A percentile compares a stretch with the other conserved stretches of the same genome.
Conservation (phyloP, 64 coral and sea anemone species). For the Hydrozoanthus tunicans region DNA sequence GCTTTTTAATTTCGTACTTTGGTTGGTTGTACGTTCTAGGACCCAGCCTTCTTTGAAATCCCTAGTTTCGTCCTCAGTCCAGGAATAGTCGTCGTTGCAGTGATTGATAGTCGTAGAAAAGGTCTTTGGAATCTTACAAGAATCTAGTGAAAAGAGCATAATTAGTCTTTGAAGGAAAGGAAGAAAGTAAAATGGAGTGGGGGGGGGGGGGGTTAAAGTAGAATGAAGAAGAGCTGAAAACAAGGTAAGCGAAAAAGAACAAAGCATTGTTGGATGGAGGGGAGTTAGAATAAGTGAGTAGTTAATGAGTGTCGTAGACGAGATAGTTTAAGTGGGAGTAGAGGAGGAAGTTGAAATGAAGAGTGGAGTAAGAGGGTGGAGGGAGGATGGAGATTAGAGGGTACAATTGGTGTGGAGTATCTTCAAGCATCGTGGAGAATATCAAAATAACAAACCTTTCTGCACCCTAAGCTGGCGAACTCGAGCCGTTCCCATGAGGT, state of each 20-base stretch:
- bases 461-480: conserved; percentile 80
- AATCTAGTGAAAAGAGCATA: conserved; percentile 46
- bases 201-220: no score
- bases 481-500: conserved; percentile 75
- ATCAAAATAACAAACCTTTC: conserved; percentile 57
- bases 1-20: neutral
- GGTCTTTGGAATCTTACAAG: conserved; percentile 59
- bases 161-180: neutral
- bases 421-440: no score
- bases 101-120: conserved; percentile 45
- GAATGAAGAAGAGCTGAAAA: no score
- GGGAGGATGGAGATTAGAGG: no score
- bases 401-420: no score
- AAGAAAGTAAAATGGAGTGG: neutral
- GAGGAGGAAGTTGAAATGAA: no score
- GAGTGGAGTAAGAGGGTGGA: no score
- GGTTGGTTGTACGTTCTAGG: neutral
- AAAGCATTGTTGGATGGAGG: no score
- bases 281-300: no score
- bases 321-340: no score
- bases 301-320: no score
- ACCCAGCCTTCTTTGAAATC: conserved; percentile 61
- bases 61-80: conserved; percentile 67
- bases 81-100: conserved; percentile 79
- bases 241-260: no score